These are phyloP conservation scores for Chrysolina americana DNA, from an alignment of 2,888 invertebrate species.

Conservation along the genomic window DNA sequence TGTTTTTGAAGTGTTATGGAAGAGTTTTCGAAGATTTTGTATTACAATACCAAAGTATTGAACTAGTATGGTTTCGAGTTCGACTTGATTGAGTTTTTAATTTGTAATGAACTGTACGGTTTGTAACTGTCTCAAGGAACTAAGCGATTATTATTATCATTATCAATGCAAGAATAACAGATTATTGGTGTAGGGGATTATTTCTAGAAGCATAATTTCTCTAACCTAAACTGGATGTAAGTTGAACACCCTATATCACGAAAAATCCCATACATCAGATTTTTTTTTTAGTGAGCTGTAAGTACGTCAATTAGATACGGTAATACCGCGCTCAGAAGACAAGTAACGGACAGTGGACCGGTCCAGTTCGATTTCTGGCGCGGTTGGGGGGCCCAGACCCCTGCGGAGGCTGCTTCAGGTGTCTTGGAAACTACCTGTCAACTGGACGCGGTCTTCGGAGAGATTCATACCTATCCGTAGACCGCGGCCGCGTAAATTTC, in stretches of 20 bases:
- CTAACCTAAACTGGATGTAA: not conserved
- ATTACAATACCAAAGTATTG: no score
- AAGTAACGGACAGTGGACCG: slow-evolving; percentile 57
- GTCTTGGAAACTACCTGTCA: slow-evolving; percentile 67
- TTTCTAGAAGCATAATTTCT: no score
- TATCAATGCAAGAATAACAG: no score
- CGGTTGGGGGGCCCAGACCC: slow-evolving; percentile 57
- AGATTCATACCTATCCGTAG: slow-evolving; percentile 24
- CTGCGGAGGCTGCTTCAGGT: slow-evolving; percentile 55
- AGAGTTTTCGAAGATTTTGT: no score
- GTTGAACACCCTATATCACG: not conserved
- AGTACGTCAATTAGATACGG: slow-evolving; percentile 51
- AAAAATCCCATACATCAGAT: slow-evolving; percentile 32
- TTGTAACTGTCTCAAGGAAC: no score
- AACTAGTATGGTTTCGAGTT: no score
- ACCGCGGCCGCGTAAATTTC: slow-evolving; percentile 23
- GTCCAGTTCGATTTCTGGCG: slow-evolving; percentile 62
- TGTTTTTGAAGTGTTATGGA: not conserved
- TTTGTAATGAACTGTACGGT: no score
- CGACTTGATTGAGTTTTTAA: no score
- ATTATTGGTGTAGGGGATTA: no score
- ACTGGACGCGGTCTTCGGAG: slow-evolving; percentile 59
- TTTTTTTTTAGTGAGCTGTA: slow-evolving; percentile 45
- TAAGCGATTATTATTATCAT: no score
- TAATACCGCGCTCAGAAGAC: slow-evolving; percentile 50